Percentiles rank a stretch among this genome's conserved stretches.
phyloP scores from a whole-genome alignment of 2,797 vertebrate species.

The Squalus acanthias region DNA sequence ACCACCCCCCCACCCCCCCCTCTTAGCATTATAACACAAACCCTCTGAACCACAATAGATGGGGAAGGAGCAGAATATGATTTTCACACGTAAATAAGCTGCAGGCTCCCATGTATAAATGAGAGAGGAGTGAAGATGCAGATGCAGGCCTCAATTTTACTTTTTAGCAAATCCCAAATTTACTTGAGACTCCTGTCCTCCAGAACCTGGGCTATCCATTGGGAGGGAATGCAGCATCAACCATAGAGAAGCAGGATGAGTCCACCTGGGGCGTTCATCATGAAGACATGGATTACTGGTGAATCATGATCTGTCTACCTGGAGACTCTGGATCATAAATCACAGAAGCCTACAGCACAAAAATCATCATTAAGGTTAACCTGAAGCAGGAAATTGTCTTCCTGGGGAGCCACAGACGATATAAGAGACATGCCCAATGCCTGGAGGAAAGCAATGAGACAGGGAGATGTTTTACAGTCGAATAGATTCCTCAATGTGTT shows the following conservation, averaged over 20 bases:
- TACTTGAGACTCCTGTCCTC: neutral
- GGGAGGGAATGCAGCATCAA: neutral
- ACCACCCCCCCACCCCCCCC: neutral
- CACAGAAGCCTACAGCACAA: conserved; percentile 33
- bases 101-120: neutral
- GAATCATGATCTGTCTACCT: conserved; percentile 35
- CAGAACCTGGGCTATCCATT: neutral
- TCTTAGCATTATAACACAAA: neutral
- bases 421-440: neutral
- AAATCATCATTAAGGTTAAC: conserved; percentile 34
- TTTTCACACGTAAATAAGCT: neutral
- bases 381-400: conserved; percentile 30
- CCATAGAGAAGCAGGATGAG: neutral
- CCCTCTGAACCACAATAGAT: neutral
- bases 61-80: neutral
- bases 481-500: neutral
- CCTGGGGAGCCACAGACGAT: neutral
- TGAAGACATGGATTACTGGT: conserved; percentile 34
- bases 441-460: neutral
- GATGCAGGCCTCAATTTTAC: neutral
- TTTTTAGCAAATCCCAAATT: neutral
- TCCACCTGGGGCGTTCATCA: conserved; percentile 14
- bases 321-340: conserved; percentile 17
- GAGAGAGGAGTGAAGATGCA: neutral
- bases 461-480: neutral